phyloP scores from a whole-genome alignment of 2,113 vertebrate species.

The Rhea pennata region DNA sequence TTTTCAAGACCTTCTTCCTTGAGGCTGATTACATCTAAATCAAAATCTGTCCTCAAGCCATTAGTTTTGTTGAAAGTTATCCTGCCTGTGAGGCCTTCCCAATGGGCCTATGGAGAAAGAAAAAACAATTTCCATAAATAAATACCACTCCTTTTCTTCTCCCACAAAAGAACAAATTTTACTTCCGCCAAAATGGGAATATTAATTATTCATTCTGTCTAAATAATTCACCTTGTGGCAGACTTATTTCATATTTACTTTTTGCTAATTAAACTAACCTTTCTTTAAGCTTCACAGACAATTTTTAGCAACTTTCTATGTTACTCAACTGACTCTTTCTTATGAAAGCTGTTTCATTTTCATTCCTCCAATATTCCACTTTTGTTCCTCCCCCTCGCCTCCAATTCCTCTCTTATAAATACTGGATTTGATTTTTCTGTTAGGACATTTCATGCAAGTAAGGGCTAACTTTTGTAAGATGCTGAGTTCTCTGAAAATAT shows the following conservation, averaged over 20 bases:
- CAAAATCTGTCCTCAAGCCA: conserved; percentile 97
- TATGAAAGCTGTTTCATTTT: not conserved
- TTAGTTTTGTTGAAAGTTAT: conserved; percentile 98
- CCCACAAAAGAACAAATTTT: not conserved
- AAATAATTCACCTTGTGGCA: conserved; percentile 46
- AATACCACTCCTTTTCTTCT: not conserved
- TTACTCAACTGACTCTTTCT: not conserved
- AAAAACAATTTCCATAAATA: conserved; percentile 47
- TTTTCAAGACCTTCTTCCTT: conserved; percentile 98
- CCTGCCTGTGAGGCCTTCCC: conserved; percentile 98
- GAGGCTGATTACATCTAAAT: conserved; percentile 98
- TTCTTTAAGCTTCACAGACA: not conserved
- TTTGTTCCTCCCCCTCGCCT: not conserved
- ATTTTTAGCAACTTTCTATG: not conserved
- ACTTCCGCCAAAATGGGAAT: conserved; percentile 6
- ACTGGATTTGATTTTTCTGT: not conserved
- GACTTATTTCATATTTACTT: not conserved
- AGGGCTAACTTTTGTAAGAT: not conserved
- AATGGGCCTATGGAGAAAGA: conserved; percentile 86
- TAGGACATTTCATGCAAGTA: not conserved
- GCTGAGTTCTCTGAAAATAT: not conserved
- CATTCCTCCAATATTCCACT: not conserved
- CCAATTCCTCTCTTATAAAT: not conserved
- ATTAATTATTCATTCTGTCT: conserved; percentile 48
- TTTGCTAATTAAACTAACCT: not conserved